Conservation (phyloP, 2,888 invertebrate genomes). For the Eumacrocentrus americanus region DNA sequence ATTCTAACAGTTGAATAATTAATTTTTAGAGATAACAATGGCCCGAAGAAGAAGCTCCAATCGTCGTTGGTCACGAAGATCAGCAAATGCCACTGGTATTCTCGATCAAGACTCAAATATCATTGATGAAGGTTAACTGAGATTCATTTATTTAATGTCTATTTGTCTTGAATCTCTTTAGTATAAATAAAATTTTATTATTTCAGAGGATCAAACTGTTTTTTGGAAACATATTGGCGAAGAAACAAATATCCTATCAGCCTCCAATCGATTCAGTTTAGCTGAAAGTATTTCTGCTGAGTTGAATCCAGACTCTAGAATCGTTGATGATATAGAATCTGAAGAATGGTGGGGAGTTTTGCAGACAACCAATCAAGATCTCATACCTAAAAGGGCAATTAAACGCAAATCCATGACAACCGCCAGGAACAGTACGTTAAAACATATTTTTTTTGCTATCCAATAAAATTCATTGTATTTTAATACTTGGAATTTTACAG, state of each 20-base stretch:
- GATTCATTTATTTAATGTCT: no score
- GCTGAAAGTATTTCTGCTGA: constrained; percentile 14
- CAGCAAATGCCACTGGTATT: constrained; percentile 22
- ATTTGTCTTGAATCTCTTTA: no score
- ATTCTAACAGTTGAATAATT: no score
- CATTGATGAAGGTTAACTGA: constrained; percentile 24
- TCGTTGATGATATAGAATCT: background rate
- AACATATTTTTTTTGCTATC: no score
- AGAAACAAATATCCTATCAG: constrained; percentile 8
- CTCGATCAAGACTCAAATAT: constrained; percentile 30
- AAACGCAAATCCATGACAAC: background rate
- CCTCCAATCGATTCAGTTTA: constrained; percentile 1
- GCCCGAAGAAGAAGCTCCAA: constrained; percentile 32
- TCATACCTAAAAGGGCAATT: background rate
- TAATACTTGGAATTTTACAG: no score
- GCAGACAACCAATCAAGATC: constrained; percentile 17
- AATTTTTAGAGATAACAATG: constrained; percentile 16
- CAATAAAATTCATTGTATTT: no score
- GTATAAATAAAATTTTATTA: background rate
- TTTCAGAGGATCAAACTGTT: constrained; percentile 28
- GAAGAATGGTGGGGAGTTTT: constrained; percentile 29
- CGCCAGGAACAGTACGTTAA: background rate
- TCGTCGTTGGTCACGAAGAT: constrained; percentile 30
- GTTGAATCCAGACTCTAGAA: constrained; percentile 11
- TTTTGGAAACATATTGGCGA: constrained; percentile 30